Evolutionary conservation across 1,140 invertebrate genomes (phyloP), one percentile per base, ranked within the genome.

Genomic region (Drosophila nigromelanica): DNA sequence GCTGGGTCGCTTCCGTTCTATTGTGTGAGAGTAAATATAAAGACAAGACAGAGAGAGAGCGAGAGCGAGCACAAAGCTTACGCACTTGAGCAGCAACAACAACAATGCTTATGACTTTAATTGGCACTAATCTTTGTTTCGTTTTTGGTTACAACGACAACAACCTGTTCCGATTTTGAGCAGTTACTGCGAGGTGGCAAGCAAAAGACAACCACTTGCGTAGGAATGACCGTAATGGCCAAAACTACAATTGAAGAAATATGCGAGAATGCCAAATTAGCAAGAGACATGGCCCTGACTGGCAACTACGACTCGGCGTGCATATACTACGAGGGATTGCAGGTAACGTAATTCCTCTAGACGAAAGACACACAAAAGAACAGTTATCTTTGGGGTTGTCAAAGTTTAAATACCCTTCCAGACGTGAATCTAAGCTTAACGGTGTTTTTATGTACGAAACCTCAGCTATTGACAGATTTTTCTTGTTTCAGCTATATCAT

Each of bases 221-320:
- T 91, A 91, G 93, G 93, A 94, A 94, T 94, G 94, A 94, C 94
- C 93, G 93, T 94, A 92, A 97, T 97, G 96, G 96, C 95, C 92
- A 92, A 92, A 80, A 95, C 96, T 86, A 96, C 95, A 89, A 94
- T 97, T 90, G 96, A 94, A 92, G 97, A 98, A 94, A 98, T 98
- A 92, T 96, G 95, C 94, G 96, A 98, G 93, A 97, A 97, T 93
- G 96, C 97, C 59, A 98, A 97, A 93, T 93, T 98, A 90, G 98
- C 97, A 37, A 94, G 98, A 79, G 98, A 99, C 93, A 97, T 97
- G 95, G 97, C 97, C 60, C 93, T 99, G 70, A 95, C 97, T 89
- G 98, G 98, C 6, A 98, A 99, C 92, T 99, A 99, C 92, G 98
- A 99, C 87, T 97, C 97, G 62, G 96, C 98, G 10, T 94, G 95